These are phyloP conservation scores for Psilopsiagon aurifrons DNA, from an alignment of 2,113 vertebrate species.

Conservation along the genomic window DNA sequence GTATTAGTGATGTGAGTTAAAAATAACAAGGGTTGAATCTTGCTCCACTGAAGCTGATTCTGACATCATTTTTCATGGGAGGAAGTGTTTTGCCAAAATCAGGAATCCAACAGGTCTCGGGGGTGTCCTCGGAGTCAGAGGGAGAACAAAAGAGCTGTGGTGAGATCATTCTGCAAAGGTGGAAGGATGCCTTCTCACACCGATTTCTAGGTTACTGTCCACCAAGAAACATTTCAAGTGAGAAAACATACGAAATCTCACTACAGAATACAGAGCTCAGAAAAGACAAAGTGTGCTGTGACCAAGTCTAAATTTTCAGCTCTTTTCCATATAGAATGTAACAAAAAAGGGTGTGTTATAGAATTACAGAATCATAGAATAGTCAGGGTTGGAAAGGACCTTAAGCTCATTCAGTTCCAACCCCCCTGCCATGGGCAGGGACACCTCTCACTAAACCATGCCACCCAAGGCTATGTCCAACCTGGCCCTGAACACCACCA, in stretches of 20 bases:
- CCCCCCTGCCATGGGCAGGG: too few species aligned
- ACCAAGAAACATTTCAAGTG: not conserved
- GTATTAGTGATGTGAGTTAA: not conserved
- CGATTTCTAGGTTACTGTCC: fast-evolving
- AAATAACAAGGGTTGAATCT: conserved; percentile 3
- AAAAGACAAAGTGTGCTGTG: not conserved
- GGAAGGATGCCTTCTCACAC: not conserved
- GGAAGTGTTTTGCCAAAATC: not conserved
- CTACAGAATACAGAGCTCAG: not conserved
- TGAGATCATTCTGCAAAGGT: not conserved
- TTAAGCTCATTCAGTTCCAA: too few species aligned
- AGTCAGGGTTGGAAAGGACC: too few species aligned
- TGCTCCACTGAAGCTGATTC: not conserved
- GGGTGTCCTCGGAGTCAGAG: not conserved
- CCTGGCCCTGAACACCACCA: too few species aligned
- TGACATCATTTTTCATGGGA: fast-evolving
- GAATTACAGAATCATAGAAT: too few species aligned
- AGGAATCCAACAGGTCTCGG: not conserved
- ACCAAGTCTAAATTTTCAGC: not conserved
- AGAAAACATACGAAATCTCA: not conserved
- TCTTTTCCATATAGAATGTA: not conserved
- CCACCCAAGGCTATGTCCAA: too few species aligned
- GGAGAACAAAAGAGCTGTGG: not conserved
- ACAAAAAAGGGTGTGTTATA: not conserved
- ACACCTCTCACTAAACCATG: too few species aligned